Base-by-base conservation (phyloP, 2,888 invertebrate genomes). In the Lasioglossum pauxillum region DNA sequence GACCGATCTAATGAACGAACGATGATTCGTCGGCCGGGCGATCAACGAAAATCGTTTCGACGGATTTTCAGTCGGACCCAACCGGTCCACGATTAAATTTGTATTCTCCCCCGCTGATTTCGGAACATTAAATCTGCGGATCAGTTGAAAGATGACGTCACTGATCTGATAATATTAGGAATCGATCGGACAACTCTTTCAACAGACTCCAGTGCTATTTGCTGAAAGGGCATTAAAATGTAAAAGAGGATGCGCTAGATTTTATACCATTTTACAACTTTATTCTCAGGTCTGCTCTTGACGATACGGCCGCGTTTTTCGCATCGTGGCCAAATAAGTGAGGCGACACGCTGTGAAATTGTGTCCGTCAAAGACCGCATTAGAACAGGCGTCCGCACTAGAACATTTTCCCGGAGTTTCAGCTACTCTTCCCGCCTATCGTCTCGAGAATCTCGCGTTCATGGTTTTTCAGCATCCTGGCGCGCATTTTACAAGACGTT, bases 1-100 rank as follows among this genome's bases (percentile, higher is more conserved):
- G 91, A 88, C 69, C 87, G 74, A 86, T 82, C 86, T 91, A 91
- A 91, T 91, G 91, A 92, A 90, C 88, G 84, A 79, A 90, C 88
- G 88, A 91, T 91, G 91, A 91, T 87, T 91, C 90, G 80, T 78
- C 46, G 4, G 35, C n/a, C 38, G 53, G 44, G 57, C 74, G 79
- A 64, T 64, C 64, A 31, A 80, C 80, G 82, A 84, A 83, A 82
- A 84, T 84, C 86, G 84, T 80, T 64, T 82, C 78, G 72, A 77
- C 84, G 76, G 88, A 84, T 87, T 84, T 78, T 46, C 75, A 75
- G 83, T 75, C 64, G 81, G 71, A 77, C 72, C 81, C 78, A 79
- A 75, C 78, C 82, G 69, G 69, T 23, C 23, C 23, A 89, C 90
- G 71, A 41, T 71, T 71, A n/a, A 71, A 71, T 41, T 71, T 38